Evolutionary conservation across 1,140 invertebrate species (phyloP).

Genomic region (Pseudomyrmex cubaensis): DNA sequence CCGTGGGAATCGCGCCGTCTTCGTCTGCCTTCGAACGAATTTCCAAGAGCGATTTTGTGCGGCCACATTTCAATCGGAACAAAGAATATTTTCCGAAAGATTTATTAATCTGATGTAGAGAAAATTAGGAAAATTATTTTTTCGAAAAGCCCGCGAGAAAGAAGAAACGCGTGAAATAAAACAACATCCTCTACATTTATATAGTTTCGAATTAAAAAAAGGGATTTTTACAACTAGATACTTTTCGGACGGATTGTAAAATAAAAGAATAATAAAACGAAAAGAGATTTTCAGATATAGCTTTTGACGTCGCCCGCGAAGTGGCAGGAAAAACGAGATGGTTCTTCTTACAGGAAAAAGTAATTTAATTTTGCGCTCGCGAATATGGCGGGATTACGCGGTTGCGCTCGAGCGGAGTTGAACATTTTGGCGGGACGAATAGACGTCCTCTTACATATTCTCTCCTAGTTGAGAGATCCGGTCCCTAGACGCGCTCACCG

Average conservation of each 20-base stretch:
- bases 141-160: neutral
- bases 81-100: constrained; percentile 3
- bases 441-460: constrained; percentile 60
- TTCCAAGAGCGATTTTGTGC: neutral
- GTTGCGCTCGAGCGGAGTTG: constrained; percentile 27
- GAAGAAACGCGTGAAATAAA: neutral
- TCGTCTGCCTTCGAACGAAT: constrained; percentile 36
- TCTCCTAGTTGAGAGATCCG: constrained; percentile 65
- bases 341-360: constrained; percentile 6
- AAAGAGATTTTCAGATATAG: neutral
- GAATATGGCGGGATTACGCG: constrained; percentile 20
- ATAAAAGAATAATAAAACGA: neutral
- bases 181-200: too few species aligned
- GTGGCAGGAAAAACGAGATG: constrained; percentile 15
- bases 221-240: too few species aligned
- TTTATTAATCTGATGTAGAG: neutral
- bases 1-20: constrained; percentile 52
- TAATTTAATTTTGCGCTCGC: constrained; percentile 16
- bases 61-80: constrained; percentile 34
- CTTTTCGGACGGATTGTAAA: neutral
- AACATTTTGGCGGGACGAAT: constrained; percentile 42
- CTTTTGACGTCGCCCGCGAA: neutral
- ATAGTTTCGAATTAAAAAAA: too few species aligned
- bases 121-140: neutral
- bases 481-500: constrained; percentile 63